Evolutionary conservation across 2,888 invertebrate genomes (phyloP).

Genomic region (Trypoxylon attenuatum): DNA sequence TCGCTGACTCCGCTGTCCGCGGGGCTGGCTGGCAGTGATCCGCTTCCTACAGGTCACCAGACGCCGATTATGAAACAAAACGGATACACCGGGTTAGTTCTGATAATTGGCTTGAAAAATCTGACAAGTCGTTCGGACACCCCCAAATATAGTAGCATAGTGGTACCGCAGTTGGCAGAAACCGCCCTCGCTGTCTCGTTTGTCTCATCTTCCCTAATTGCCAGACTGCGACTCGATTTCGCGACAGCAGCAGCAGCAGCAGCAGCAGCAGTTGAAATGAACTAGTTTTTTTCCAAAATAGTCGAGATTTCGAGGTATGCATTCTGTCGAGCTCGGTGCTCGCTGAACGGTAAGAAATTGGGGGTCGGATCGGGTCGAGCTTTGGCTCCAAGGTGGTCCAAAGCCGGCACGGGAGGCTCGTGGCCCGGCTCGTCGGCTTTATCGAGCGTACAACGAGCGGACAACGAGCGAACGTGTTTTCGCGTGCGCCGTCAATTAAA

Average conservation of each 20-base stretch:
- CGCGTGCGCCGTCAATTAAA: conserved; percentile 71
- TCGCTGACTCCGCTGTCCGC: conserved; percentile 98
- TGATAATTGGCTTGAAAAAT: conserved; percentile 4
- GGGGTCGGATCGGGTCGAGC: conserved; percentile 40
- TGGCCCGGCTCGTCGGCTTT: conserved; percentile 41
- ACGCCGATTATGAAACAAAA: conserved; percentile 34
- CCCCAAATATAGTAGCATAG: not conserved
- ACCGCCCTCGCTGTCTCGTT: not conserved
- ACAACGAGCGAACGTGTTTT: conserved; percentile 66
- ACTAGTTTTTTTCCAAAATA: too few relatives aligned
- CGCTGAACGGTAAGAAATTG: not conserved
- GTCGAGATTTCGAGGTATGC: too few relatives aligned
- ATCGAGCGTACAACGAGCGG: conserved; percentile 54
- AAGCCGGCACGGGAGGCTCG: conserved; percentile 6
- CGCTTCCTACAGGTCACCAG: conserved; percentile 73
- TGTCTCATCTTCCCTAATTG: not conserved
- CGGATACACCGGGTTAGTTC: conserved; percentile 18
- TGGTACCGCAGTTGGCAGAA: too few relatives aligned
- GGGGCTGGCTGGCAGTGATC: conserved; percentile 96
- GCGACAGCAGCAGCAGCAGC: not conserved
- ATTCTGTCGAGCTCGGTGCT: conserved; percentile 10
- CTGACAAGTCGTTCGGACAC: too few relatives aligned
- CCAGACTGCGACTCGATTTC: not conserved
- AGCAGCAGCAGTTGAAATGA: too few relatives aligned
- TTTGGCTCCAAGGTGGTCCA: conserved; percentile 46